A percentile compares a stretch with the other conserved stretches of the same genome.
Evolutionary conservation across 2,113 vertebrate genomes (phyloP).

Genomic region (Chionomys nivalis): DNA sequence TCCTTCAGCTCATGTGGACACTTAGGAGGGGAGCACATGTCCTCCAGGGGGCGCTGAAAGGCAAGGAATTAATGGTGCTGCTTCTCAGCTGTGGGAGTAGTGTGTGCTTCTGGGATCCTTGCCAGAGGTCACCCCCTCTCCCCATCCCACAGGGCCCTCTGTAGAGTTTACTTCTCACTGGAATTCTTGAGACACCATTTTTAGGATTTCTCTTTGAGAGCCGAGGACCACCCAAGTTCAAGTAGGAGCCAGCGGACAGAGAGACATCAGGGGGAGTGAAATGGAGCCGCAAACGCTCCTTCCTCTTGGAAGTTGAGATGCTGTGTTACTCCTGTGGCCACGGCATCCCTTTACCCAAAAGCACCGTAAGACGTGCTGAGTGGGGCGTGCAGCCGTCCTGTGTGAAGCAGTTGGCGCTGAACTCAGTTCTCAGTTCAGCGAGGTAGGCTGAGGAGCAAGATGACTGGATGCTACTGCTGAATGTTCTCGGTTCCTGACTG

Average conservation of each 20-base stretch:
- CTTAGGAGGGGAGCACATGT: neutral
- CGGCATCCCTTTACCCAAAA: neutral
- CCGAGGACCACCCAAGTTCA: neutral
- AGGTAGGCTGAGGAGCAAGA: neutral
- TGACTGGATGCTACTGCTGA: too few species aligned
- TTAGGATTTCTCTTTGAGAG: neutral
- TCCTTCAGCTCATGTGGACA: neutral
- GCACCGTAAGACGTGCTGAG: neutral
- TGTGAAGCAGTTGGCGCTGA: neutral
- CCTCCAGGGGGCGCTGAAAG: neutral
- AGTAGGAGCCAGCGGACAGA: neutral
- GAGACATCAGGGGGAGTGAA: neutral
- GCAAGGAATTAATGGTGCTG: neutral
- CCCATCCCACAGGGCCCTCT: neutral
- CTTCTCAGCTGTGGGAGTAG: neutral
- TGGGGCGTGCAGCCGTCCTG: neutral
- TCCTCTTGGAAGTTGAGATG: neutral
- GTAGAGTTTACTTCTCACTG: neutral
- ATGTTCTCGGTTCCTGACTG: neutral
- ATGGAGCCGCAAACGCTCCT: neutral
- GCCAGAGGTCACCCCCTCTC: neutral
- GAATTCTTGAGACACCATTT: neutral
- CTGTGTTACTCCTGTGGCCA: accelerated
- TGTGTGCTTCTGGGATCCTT: neutral
- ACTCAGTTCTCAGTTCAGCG: neutral